These are phyloP conservation scores for Cephalotes varians DNA, from an alignment of 2,888 invertebrate species.

Conservation along the genomic window DNA sequence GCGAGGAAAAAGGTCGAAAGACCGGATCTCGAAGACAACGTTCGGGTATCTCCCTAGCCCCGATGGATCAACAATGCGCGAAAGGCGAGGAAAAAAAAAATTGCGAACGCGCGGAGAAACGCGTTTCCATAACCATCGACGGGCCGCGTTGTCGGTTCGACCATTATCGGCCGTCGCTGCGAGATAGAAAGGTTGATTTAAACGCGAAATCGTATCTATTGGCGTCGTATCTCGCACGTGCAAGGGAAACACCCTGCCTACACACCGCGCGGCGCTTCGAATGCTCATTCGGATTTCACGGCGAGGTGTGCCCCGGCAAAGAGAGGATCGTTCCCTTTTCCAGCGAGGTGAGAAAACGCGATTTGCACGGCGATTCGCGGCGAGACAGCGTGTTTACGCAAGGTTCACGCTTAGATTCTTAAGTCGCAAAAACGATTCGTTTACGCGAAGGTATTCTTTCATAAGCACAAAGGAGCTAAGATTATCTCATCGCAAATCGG, in stretches of 20 bases:
- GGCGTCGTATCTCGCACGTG: neutral
- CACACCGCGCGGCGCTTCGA: conserved; percentile 42
- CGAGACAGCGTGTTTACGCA: neutral
- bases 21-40: conserved; percentile 70
- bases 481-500: neutral
- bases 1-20: conserved; percentile 69
- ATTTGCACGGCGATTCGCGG: conserved; percentile 14
- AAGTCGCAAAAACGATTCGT: conserved; percentile 12
- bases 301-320: conserved; percentile 65
- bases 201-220: conserved; percentile 60
- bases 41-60: conserved; percentile 29
- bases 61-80: conserved; percentile 57
- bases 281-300: conserved; percentile 33
- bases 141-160: conserved; percentile 44
- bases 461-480: neutral
- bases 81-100: conserved; percentile 32
- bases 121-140: conserved; percentile 60
- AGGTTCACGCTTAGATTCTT: neutral
- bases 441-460: neutral
- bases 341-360: conserved; percentile 37
- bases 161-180: conserved; percentile 52
- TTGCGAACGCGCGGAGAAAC: conserved; percentile 16
- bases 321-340: conserved; percentile 49
- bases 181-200: conserved; percentile 73
- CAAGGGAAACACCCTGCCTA: conserved; percentile 53